Conservation (phyloP, 1,140 invertebrate genomes). For the Popillia japonica region DNA sequence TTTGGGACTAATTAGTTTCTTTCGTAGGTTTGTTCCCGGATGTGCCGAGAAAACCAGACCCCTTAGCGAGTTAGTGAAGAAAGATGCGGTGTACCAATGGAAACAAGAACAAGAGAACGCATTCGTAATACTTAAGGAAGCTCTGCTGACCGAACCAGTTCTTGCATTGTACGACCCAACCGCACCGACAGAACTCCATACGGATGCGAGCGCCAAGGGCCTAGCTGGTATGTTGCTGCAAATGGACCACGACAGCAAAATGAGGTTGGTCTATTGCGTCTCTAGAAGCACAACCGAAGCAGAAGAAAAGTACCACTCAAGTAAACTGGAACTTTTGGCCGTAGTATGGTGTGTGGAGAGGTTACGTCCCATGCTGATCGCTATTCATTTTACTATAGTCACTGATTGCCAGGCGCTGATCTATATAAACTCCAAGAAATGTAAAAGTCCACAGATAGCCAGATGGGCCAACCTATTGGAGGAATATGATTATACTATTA, state of each 20-base stretch:
- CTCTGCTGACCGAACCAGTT: too few species aligned
- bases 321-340: constrained; percentile 51
- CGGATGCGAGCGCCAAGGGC: too few species aligned
- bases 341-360: constrained; percentile 44
- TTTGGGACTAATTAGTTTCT: constrained; percentile 50
- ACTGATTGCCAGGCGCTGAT: constrained; percentile 55
- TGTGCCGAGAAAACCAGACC: constrained; percentile 47
- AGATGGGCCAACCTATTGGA: constrained; percentile 49
- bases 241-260: constrained; percentile 51
- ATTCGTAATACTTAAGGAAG: neutral
- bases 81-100: constrained; percentile 45
- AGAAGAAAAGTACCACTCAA: constrained; percentile 51
- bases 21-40: constrained; percentile 48
- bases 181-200: constrained; percentile 54
- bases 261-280: constrained; percentile 48
- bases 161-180: too few species aligned
- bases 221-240: constrained; percentile 51
- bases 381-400: constrained; percentile 57
- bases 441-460: constrained; percentile 46
- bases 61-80: constrained; percentile 47
- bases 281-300: constrained; percentile 44
- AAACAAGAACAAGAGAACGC: constrained; percentile 27
- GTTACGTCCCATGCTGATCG: constrained; percentile 56
- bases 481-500: constrained; percentile 49
- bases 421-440: constrained; percentile 46